phyloP scores from a whole-genome alignment of 2,797 vertebrate genomes.

The Hapalemur alaotrensis region DNA sequence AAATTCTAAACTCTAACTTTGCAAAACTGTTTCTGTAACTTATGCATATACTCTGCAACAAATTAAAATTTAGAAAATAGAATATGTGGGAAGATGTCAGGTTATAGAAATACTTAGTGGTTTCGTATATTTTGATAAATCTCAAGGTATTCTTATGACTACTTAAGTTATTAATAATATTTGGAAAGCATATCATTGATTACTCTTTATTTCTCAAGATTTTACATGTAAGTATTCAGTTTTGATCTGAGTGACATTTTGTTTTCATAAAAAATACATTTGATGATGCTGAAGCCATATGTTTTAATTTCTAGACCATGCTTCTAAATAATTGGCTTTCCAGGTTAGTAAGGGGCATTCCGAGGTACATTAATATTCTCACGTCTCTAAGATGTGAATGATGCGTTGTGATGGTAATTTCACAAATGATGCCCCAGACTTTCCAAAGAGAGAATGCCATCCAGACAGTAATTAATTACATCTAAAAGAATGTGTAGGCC shows the following conservation, averaged over 20 bases:
- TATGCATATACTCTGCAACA: not conserved
- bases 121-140: conserved; percentile 58
- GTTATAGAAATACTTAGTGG: not conserved
- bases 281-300: not conserved
- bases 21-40: conserved; percentile 50
- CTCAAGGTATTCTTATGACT: not conserved
- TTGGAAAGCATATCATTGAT: not conserved
- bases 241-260: not conserved
- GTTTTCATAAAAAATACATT: not conserved
- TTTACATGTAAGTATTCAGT: not conserved
- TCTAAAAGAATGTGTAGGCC: not conserved
- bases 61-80: conserved; percentile 33
- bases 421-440: not conserved
- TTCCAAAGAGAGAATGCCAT: not conserved
- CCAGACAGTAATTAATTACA: not conserved
- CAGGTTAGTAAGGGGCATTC: not conserved
- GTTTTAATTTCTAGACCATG: not conserved
- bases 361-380: not conserved
- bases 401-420: not conserved
- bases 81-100: conserved; percentile 17
- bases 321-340: not conserved
- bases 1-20: conserved; percentile 59
- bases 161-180: not conserved
- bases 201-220: not conserved
- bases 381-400: not conserved